Base-by-base conservation (phyloP, 1,140 invertebrate species). In the Orussus abietinus region DNA sequence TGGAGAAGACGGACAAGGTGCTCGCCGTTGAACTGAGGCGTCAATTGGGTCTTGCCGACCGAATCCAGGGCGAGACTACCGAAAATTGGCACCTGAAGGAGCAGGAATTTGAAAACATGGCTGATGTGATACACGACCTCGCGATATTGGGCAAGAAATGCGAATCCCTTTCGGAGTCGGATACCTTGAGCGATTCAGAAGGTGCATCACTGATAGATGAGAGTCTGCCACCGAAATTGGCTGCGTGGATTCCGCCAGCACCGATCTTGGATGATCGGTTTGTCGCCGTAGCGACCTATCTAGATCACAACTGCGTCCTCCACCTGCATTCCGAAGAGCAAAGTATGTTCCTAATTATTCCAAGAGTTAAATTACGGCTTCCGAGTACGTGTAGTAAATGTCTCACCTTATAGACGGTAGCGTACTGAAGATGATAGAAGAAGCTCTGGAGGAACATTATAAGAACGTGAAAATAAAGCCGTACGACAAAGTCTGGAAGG, bases 241-340 rank as follows among this genome's bases (percentile, higher is more conserved):
- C 33, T 0, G 29, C 61, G 14, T 77, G 75, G 75, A 17, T 72
- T 18, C 64, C 65, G 14, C 31, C 66, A 10, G 14, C 20, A 3
- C 47, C 51, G 2, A 52, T 74, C 14, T 17, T n/a, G 0, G 18
- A 59, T 12, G 26, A 38, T 15, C 51, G 76, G 17, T 80, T 80
- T 37, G 62, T 62, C 0, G 75, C 54, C 1, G 30, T 58, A 3
- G 58, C 64, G 17, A 78, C 79, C 3, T 75, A 79, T 48, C 74
- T 83, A 2, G 78, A 78, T 47, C 59, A 75, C 25, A 57, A 76
- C 15, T 74, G 72, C 15, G 47, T 66, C 4, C 62, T 84, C 15
- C 83, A 78, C 51, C 40, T 85, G 2, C 75, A 78, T 44, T 37
- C 53, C 14, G 31, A 19, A 7, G 21, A 45, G 4, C 4, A 42